phyloP scores from a whole-genome alignment of 2,888 invertebrate genomes.

The Drosophila austrosaltans region DNA sequence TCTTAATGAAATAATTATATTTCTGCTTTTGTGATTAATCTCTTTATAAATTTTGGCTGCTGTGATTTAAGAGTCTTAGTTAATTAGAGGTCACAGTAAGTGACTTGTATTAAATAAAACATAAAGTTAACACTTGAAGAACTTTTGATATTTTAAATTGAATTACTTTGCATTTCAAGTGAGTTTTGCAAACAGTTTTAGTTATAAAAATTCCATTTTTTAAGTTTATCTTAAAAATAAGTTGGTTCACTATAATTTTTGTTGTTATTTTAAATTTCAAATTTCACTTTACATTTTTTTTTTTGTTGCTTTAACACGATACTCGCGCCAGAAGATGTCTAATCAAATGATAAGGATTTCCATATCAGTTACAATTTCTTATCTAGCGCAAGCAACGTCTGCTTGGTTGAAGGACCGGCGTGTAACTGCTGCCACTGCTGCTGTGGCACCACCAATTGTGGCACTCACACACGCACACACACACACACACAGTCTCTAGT shows the following conservation, averaged over 20 bases:
- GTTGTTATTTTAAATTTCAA: background rate
- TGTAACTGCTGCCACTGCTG: conserved; percentile 49
- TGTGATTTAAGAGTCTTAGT: conserved; percentile 35
- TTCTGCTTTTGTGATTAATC: background rate
- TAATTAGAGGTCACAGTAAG: conserved; percentile 41
- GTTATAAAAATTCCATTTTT: background rate
- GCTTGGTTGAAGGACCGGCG: conserved; percentile 72
- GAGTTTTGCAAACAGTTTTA: background rate
- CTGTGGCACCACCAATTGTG: conserved; percentile 21
- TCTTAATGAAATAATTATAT: conserved; percentile 43
- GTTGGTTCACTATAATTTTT: background rate
- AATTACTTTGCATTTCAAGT: background rate
- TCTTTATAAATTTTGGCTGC: conserved; percentile 25
- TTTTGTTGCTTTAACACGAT: conserved; percentile 4
- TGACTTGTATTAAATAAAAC: conserved; percentile 30
- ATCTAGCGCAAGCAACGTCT: conserved; percentile 55
- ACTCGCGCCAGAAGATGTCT: background rate
- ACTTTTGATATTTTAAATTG: conserved; percentile 1
- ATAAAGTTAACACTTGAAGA: background rate
- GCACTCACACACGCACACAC: background rate
- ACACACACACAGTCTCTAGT: conserved; percentile 11
- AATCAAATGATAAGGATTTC: conserved; percentile 5
- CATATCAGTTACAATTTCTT: background rate
- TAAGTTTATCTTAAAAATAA: background rate
- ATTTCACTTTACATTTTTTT: background rate